Evolutionary conservation across 2,797 vertebrate genomes (phyloP).

Genomic region (Selene dorsalis): DNA sequence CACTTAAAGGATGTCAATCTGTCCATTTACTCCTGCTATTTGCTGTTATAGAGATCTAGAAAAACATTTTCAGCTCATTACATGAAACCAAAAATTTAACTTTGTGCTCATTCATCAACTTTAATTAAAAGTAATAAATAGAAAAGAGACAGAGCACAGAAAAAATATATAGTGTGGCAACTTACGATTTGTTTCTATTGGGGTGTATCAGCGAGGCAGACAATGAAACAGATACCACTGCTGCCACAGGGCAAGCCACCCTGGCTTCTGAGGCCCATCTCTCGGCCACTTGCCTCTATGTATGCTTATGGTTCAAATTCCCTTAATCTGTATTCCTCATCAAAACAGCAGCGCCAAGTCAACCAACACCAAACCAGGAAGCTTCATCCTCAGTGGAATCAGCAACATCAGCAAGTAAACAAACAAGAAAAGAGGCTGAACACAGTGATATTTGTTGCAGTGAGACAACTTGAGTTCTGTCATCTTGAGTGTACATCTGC

Average conservation of each 20-base stretch:
- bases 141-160: background rate
- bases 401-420: background rate
- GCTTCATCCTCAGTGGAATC: background rate
- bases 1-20: too few species aligned
- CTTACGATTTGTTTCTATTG: background rate
- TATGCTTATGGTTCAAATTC: conserved; percentile 10
- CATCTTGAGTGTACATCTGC: background rate
- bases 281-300: background rate
- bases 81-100: background rate
- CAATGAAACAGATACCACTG: background rate
- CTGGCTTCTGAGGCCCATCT: background rate
- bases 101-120: too few species aligned
- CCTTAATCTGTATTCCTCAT: conserved; percentile 4
- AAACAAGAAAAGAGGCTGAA: background rate
- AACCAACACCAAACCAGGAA: background rate
- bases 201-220: conserved; percentile 1
- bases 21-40: too few species aligned
- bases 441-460: background rate
- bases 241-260: background rate
- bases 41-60: background rate
- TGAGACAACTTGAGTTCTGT: background rate
- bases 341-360: background rate
- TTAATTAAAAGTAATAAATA: background rate
- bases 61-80: background rate
- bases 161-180: background rate